A percentile compares a stretch with the other conserved stretches of the same genome.
phyloP scores from a whole-genome alignment of 1,140 invertebrate species.

The Lucilia cuprina region DNA sequence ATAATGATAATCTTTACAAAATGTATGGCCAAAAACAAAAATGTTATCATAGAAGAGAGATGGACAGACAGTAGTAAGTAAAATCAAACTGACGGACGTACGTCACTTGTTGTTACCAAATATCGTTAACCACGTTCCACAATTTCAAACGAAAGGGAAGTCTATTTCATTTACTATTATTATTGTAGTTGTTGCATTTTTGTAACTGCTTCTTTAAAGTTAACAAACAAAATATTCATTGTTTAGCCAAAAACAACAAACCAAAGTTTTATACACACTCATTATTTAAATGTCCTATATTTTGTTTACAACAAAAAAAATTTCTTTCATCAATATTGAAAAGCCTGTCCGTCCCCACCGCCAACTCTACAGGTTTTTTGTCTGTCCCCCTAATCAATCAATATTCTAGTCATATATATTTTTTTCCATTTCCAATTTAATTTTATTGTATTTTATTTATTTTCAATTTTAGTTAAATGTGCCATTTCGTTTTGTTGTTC shows the following conservation, averaged over 20 bases:
- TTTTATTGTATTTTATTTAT: background rate
- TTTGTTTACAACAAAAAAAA: background rate
- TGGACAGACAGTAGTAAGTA: background rate
- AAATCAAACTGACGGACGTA: background rate
- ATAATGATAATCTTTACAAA: background rate
- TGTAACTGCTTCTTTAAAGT: background rate
- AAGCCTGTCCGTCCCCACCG: too few species aligned
- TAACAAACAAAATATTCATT: background rate
- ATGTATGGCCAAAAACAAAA: constrained; percentile 1
- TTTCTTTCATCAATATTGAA: too few species aligned
- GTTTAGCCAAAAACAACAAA: background rate
- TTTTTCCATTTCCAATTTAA: background rate
- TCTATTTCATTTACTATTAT: background rate
- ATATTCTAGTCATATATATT: background rate
- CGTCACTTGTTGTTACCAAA: constrained; percentile 11
- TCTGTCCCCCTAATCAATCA: background rate
- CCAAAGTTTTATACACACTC: background rate
- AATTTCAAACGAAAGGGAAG: constrained; percentile 26
- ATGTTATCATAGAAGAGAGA: background rate
- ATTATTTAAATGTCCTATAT: background rate
- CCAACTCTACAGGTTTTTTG: background rate
- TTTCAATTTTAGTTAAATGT: constrained; percentile 27
- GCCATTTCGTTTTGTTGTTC: background rate
- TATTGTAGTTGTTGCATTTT: background rate
- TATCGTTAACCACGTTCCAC: constrained; percentile 12